A percentile compares a stretch with the other conserved stretches of the same genome.
phyloP scores from a whole-genome alignment of 2,888 invertebrate species.

The Aquatica leii region DNA sequence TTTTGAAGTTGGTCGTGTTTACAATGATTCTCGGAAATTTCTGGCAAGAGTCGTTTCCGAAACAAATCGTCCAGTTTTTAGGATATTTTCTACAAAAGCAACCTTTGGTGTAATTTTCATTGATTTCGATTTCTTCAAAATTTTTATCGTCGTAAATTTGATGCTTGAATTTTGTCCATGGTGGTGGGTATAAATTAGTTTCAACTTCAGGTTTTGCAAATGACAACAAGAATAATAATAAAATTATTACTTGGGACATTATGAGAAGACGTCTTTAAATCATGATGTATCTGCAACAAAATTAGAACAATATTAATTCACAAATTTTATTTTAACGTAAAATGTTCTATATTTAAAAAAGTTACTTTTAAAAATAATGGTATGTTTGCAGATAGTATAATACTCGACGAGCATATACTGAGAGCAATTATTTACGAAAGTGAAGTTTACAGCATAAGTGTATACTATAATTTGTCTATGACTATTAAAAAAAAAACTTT shows the following conservation, averaged over 20 bases:
- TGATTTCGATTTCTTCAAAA: neutral
- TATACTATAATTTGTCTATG: too few relatives aligned
- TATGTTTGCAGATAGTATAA: too few relatives aligned
- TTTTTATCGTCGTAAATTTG: slow-evolving; percentile 6
- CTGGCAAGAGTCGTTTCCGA: slow-evolving; percentile 64
- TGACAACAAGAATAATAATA: neutral
- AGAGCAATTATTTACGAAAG: too few relatives aligned
- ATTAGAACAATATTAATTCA: too few relatives aligned
- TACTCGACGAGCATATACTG: too few relatives aligned
- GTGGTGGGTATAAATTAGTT: slow-evolving; percentile 31
- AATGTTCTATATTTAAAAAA: too few relatives aligned
- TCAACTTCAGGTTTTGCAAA: neutral
- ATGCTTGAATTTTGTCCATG: slow-evolving; percentile 26
- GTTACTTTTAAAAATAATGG: too few relatives aligned
- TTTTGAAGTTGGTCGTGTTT: slow-evolving; percentile 59
- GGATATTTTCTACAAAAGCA: slow-evolving; percentile 64
- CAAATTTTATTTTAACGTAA: too few relatives aligned
- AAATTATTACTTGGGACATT: too few relatives aligned
- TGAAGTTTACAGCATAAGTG: too few relatives aligned
- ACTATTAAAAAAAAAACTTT: too few relatives aligned
- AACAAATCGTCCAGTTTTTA: slow-evolving; percentile 61
- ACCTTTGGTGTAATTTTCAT: slow-evolving; percentile 49
- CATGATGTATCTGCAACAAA: slow-evolving; percentile 13
- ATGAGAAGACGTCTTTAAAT: too few relatives aligned
- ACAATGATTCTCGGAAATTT: slow-evolving; percentile 63